Evolutionary conservation across 2,113 vertebrate genomes (phyloP), one percentile per base, ranked within the genome.

Genomic region (Pteropus alecto): DNA sequence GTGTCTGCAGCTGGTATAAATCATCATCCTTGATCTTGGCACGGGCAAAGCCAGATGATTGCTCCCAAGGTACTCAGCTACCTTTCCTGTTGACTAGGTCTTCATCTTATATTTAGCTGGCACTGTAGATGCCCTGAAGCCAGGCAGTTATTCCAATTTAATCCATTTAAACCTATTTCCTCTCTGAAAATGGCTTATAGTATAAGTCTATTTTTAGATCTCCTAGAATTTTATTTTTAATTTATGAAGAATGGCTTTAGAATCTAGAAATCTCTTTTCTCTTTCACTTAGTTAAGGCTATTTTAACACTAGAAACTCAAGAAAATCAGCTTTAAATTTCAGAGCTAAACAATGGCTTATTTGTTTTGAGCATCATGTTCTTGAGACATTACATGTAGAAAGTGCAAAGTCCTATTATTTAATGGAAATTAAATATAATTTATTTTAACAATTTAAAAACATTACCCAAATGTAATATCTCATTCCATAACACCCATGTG

Each of bases 211-310:
- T 70, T 79, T 79, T 89, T 30, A 58, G 28, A 70, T 30, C 4
- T 87, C n/a, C 54, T 81, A 61, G 12, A 70, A 90, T 77, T 93
- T 94, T 77, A 83, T 67, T 88, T 86, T 96, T 92, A 68, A 91
- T 85, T 58, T 92, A 76, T 58, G 81, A 93, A 65, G 7, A 51
- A 15, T 58, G 71, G 28, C 6, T 87, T 74, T 87, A 30, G 54
- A 90, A 91, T 74, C 19, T 78, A 93, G 19, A 88, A 91, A 97
- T 65, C 51, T 14, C 38, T 85, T 87, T 88, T 95, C 16, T 95
- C 68, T 65, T 76, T 82, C 54, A 89, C 46, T 97, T 81, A 85
- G 33, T 88, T 90, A 85, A 85, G 88, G 11, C 18, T 7, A 10
- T 16, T 3, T 33, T 71, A 11, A 76, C 33, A 60, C 43, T 38